Base-by-base conservation (phyloP, 2,888 invertebrate species). In the Muscina levida region DNA sequence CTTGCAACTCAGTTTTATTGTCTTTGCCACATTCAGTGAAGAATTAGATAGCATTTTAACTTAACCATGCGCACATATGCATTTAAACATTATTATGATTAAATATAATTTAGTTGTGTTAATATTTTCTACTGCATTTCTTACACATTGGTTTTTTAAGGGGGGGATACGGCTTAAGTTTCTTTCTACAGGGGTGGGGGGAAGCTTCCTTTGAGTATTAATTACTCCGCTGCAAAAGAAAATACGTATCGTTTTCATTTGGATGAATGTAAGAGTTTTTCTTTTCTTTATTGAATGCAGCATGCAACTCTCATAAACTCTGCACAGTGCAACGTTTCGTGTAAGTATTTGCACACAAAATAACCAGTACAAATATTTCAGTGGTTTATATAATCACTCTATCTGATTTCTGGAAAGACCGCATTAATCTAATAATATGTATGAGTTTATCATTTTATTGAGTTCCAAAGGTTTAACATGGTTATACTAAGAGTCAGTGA, bases 1-100 rank as follows among this genome's bases (percentile, higher is more conserved):
- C 87, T 86, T 87, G 87, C 88, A 86, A 87, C 90, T 87, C 88
- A 86, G 89, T 90, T 90, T 90, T 90, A 90, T 90, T 89, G 89
- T 87, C 85, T 88, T 80, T 84, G 83, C 78, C 68, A 67, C 82
- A 73, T 22, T 22, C 24, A 53, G 19, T 57, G 31, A 26, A 46
- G 24, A 31, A 31, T 48, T 74, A 22, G 46, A 65, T 31, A 77
- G 66, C 31, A 31, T 31, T 31, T 31, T 3, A 31, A 31, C 4
- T 31, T 31, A 53, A 77, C 65, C 71, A 71, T 72, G 39, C 42
- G 37, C 13, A 42, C 42, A 31, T 68, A 62, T 77, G 31, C 44
- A 65, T 68, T 51, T 76, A 68, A 62, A 42, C 76, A 74, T 67
- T 81, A 74, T 62, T 77, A 73, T 71, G 70, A 66, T 77, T 77